Evolutionary conservation across 1,140 invertebrate genomes (phyloP).

Genomic region (Dreissena rostriformis): DNA sequence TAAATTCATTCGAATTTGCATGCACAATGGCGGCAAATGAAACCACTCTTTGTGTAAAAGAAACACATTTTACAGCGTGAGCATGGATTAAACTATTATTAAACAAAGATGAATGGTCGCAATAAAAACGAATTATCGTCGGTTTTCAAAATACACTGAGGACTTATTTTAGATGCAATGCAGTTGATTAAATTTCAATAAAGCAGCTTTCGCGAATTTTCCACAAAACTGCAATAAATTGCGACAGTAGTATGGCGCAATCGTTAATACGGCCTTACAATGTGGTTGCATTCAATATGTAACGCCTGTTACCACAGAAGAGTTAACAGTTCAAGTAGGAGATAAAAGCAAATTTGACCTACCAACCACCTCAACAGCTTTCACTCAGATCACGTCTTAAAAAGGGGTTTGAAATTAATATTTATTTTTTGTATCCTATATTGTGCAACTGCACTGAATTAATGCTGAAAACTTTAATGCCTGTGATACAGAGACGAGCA

Average conservation of each 20-base stretch:
- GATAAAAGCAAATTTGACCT: too few species aligned
- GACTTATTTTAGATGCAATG: background rate
- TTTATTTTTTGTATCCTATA: too few species aligned
- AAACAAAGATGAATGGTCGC: constrained; percentile 5
- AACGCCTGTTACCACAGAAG: too few species aligned
- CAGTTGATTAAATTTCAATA: constrained; percentile 17
- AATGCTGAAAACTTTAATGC: too few species aligned
- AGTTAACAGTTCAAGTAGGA: too few species aligned
- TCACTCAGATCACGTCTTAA: background rate
- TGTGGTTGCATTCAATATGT: too few species aligned
- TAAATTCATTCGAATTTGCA: constrained; percentile 21
- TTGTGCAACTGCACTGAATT: too few species aligned
- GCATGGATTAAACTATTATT: constrained; percentile 1
- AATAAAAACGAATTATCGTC: background rate
- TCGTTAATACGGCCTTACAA: background rate
- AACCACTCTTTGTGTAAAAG: background rate
- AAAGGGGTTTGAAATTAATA: too few species aligned
- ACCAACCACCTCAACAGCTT: background rate
- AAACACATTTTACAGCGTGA: background rate
- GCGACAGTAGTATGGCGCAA: background rate
- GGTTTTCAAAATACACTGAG: background rate
- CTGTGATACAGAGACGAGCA: too few species aligned
- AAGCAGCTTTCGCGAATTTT: background rate
- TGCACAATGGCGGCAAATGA: background rate
- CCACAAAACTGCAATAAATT: background rate